Percentiles rank a stretch among this genome's conserved stretches.
Evolutionary conservation across 1,140 invertebrate species (phyloP).

Genomic region (Galendromus occidentalis): DNA sequence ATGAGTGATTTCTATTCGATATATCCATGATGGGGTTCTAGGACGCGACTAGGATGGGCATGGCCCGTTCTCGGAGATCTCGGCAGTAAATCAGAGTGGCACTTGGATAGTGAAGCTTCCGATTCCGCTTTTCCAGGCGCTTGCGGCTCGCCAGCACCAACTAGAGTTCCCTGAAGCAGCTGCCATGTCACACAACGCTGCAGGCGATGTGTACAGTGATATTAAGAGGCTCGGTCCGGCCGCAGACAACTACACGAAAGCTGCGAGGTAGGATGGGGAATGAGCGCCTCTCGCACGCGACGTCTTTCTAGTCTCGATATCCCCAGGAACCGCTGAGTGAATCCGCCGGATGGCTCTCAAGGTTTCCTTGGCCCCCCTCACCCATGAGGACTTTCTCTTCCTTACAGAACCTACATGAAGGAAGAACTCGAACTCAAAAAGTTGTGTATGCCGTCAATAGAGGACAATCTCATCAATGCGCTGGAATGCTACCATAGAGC

Average conservation of each 20-base stretch:
- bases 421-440: not conserved
- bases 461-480: not conserved
- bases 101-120: no score
- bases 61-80: no score
- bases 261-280: slow-evolving; percentile 3
- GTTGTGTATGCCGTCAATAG: slow-evolving; percentile 1
- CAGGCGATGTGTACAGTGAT: not conserved
- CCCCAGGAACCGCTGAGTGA: no score
- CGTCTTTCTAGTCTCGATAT: no score
- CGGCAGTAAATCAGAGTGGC: no score
- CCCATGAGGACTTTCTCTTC: no score
- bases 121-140: not conserved
- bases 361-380: no score
- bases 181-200: not conserved
- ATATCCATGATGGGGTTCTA: no score
- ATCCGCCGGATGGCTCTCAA: no score
- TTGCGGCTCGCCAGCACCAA: not conserved
- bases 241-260: not conserved
- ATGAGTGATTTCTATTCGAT: not conserved
- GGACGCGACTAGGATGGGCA: no score
- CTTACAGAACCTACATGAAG: not conserved
- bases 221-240: not conserved
- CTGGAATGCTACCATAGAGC: not conserved
- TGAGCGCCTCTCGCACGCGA: no score
- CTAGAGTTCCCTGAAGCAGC: not conserved